These are phyloP conservation scores for Stictonetta naevosa DNA, from an alignment of 2,113 vertebrate genomes.

Conservation along the genomic window DNA sequence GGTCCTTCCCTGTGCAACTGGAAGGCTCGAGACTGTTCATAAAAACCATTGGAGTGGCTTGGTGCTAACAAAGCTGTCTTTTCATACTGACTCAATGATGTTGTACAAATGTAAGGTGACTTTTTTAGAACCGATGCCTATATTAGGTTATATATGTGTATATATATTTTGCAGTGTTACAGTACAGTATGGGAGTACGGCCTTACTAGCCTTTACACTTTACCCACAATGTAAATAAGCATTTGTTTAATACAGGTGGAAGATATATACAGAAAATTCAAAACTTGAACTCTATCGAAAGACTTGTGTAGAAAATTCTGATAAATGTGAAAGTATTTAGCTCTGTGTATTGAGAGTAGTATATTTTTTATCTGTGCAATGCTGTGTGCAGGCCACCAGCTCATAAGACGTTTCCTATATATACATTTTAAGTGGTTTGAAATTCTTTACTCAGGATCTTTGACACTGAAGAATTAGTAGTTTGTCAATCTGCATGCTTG, in stretches of 20 bases:
- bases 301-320: slow-evolving; percentile 75
- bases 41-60: slow-evolving; percentile 19
- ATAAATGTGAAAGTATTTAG: slow-evolving; percentile 81
- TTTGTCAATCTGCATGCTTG: slow-evolving; percentile 69
- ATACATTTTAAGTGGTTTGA: slow-evolving; percentile 75
- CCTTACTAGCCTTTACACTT: slow-evolving; percentile 75
- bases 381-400: slow-evolving; percentile 84
- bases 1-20: neutral
- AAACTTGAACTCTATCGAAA: slow-evolving; percentile 75
- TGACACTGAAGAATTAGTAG: slow-evolving; percentile 60
- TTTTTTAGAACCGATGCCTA: slow-evolving; percentile 74
- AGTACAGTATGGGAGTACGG: slow-evolving; percentile 64
- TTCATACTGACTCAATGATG: slow-evolving; percentile 43
- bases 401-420: slow-evolving; percentile 68
- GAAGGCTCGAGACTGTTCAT: neutral
- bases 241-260: slow-evolving; percentile 75
- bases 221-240: slow-evolving; percentile 77
- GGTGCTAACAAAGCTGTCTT: slow-evolving; percentile 74
- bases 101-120: slow-evolving; percentile 73
- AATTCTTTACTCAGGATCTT: slow-evolving; percentile 81
- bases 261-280: slow-evolving; percentile 68
- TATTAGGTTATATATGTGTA: slow-evolving; percentile 80
- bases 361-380: slow-evolving; percentile 82
- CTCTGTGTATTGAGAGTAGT: slow-evolving; percentile 79
- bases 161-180: slow-evolving; percentile 76